A percentile compares a stretch with the other conserved stretches of the same genome.
These are phyloP conservation scores for Plectropomus leopardus DNA, from an alignment of 2,113 vertebrate genomes.

Conservation along the genomic window DNA sequence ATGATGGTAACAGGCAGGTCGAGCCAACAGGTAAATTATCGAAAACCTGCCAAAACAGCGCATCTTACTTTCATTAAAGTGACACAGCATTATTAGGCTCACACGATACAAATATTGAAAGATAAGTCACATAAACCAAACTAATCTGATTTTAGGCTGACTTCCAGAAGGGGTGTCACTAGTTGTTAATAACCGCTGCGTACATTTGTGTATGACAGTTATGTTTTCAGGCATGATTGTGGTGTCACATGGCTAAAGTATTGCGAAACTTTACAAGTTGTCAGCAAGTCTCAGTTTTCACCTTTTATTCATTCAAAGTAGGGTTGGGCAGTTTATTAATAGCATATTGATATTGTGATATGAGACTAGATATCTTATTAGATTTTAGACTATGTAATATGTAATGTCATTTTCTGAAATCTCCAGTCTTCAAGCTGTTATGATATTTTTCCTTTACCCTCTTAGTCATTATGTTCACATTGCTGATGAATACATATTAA, in stretches of 20 bases:
- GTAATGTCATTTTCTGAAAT: too few species aligned
- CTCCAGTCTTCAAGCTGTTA: too few species aligned
- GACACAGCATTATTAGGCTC: neutral
- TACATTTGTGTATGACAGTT: slow-evolving; percentile 21
- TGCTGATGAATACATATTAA: too few species aligned
- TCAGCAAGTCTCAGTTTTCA: slow-evolving; percentile 12
- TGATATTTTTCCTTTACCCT: too few species aligned
- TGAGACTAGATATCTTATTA: too few species aligned
- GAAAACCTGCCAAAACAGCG: neutral
- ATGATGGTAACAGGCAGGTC: slow-evolving; percentile 55
- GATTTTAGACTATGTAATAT: too few species aligned
- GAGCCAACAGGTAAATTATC: slow-evolving; percentile 24
- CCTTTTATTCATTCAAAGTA: slow-evolving; percentile 19
- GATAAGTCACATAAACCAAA: neutral
- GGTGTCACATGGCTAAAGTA: slow-evolving; percentile 5
- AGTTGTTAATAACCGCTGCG: slow-evolving; percentile 29
- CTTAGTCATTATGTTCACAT: too few species aligned
- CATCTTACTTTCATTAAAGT: neutral
- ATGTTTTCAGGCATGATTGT: slow-evolving; percentile 15
- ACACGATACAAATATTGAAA: neutral
- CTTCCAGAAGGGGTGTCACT: neutral
- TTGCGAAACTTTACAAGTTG: slow-evolving; percentile 36
- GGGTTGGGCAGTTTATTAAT: too few species aligned
- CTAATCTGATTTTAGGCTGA: neutral
- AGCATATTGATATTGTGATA: too few species aligned